Conservation (phyloP, 1,140 invertebrate species). For the Stegodyphus mimosarum region DNA sequence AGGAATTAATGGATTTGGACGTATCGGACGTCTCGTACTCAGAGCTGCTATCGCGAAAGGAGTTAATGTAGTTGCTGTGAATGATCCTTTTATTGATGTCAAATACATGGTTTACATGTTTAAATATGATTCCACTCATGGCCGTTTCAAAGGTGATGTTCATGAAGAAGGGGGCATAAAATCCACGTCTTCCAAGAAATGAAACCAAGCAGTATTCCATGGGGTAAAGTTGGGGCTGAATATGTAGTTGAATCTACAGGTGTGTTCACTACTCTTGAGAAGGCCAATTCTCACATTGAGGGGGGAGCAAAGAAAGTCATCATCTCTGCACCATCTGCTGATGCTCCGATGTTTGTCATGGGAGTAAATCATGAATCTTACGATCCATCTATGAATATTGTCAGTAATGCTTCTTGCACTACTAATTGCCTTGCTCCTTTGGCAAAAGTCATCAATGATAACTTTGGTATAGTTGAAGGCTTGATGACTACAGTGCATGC, state of each 20-base stretch:
- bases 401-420: constrained; percentile 98
- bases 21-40: constrained; percentile 75
- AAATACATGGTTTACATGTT: constrained; percentile 97
- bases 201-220: constrained; percentile 87
- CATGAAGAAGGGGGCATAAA: constrained; percentile 80
- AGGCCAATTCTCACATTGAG: constrained; percentile 84
- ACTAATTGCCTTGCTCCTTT: constrained; percentile 99
- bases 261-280: constrained; percentile 94
- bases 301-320: constrained; percentile 97
- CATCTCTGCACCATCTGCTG: constrained; percentile 96
- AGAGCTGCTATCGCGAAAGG: constrained; percentile 69
- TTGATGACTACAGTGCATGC: constrained; percentile 99
- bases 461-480: constrained; percentile 95
- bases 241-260: constrained; percentile 98
- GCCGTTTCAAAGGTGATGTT: constrained; percentile 87
- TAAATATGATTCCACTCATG: constrained; percentile 98
- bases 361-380: constrained; percentile 93
- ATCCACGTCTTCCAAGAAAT: constrained; percentile 83
- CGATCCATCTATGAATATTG: constrained; percentile 79
- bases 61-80: constrained; percentile 84
- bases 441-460: constrained; percentile 95
- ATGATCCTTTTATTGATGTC: constrained; percentile 93
- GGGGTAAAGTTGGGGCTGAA: constrained; percentile 87
- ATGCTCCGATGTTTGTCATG: constrained; percentile 98
- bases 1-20: constrained; percentile 71